Evolutionary conservation across 2,113 vertebrate species (phyloP).

Genomic region (Mungos mungo): DNA sequence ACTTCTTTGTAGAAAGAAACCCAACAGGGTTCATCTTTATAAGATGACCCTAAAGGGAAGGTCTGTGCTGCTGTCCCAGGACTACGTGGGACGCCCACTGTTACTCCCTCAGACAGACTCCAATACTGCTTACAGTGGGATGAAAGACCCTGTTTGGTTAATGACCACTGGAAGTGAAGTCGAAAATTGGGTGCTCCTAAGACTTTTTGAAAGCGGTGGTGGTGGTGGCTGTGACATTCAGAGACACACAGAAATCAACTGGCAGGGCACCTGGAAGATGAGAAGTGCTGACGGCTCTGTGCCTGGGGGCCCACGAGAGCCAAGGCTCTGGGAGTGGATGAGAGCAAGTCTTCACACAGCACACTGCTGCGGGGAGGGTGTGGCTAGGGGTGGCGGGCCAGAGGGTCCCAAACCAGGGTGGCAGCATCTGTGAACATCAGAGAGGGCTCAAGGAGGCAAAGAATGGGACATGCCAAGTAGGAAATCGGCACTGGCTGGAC

Average conservation of each 20-base stretch:
- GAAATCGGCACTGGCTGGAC: not conserved
- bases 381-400: not conserved
- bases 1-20: not conserved
- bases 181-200: not conserved
- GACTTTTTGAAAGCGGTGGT: not conserved
- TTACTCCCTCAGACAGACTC: not conserved
- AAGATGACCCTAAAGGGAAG: no score
- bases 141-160: not conserved
- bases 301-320: not conserved
- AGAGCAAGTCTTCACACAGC: not conserved
- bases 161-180: not conserved
- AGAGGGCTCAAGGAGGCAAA: not conserved
- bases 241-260: not conserved
- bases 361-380: no score
- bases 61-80: not conserved
- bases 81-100: not conserved
- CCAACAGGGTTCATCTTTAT: not conserved
- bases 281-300: not conserved
- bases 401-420: not conserved
- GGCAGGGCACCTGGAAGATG: not conserved
- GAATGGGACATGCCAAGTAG: not conserved
- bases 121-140: not conserved
- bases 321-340: not conserved
- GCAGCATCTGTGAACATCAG: not conserved
- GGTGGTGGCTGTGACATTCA: not conserved